Conservation (phyloP, 1,140 invertebrate genomes). For the Pomacea maculata region DNA sequence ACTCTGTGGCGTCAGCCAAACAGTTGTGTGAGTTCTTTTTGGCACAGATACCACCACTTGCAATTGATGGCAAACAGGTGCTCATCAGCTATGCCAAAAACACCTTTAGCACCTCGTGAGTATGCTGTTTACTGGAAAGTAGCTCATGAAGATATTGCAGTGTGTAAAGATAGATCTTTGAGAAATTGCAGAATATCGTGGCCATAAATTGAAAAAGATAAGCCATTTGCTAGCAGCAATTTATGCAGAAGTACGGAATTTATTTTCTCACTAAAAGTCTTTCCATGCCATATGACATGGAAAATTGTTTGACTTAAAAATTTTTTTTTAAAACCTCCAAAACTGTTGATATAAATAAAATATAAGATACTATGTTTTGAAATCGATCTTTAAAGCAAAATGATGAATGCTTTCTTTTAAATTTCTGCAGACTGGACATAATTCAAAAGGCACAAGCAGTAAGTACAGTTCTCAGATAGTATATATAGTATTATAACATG, state of each 20-base stretch:
- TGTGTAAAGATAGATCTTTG: neutral
- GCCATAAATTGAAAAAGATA: neutral
- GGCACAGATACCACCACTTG: constrained; percentile 49
- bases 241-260: too few species aligned
- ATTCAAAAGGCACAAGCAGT: constrained; percentile 17
- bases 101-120: constrained; percentile 63
- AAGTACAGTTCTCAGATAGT: neutral
- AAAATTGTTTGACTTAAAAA: too few species aligned
- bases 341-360: too few species aligned
- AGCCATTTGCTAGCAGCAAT: too few species aligned
- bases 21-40: constrained; percentile 67
- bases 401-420: too few species aligned
- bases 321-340: too few species aligned
- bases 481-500: too few species aligned
- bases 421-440: constrained; percentile 14
- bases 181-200: neutral
- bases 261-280: too few species aligned
- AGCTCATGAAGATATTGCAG: neutral
- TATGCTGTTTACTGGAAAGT: neutral
- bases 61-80: constrained; percentile 65
- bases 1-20: constrained; percentile 84
- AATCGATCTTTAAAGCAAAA: too few species aligned
- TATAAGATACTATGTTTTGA: too few species aligned
- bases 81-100: constrained; percentile 65
- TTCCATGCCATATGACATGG: too few species aligned